A percentile compares a stretch with the other conserved stretches of the same genome.
Evolutionary conservation across 2,888 invertebrate genomes (phyloP).

Genomic region (Hecatera dysodea): DNA sequence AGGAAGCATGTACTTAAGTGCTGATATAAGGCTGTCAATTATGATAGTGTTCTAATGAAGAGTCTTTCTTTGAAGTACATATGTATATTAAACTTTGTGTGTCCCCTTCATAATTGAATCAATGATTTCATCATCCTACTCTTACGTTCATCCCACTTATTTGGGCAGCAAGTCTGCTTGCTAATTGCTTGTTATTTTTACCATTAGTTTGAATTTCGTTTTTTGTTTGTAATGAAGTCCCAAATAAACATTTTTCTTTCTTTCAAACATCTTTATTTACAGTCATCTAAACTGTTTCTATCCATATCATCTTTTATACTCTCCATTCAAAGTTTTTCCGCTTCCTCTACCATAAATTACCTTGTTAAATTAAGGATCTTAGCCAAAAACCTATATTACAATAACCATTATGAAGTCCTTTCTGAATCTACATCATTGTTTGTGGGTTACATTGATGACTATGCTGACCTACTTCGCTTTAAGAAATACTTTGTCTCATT

Average conservation of each 20-base stretch:
- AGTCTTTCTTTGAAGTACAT: not conserved
- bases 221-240: no score
- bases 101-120: no score
- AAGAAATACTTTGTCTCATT: not conserved
- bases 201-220: no score
- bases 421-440: not conserved
- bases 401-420: not conserved
- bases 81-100: not conserved
- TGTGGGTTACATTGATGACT: not conserved
- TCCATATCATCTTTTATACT: no score
- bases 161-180: no score
- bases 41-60: not conserved
- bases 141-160: no score
- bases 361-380: not conserved
- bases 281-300: no score
- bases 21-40: not conserved
- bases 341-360: not conserved
- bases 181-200: no score
- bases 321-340: not conserved
- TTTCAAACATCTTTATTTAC: no score
- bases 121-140: no score
- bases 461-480: constrained; percentile 1
- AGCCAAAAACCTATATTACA: not conserved
- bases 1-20: constrained; percentile 1
- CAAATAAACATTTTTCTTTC: no score